These are phyloP conservation scores for Andinoacara biseriatus DNA, from an alignment of 2,113 vertebrate species.

Conservation along the genomic window DNA sequence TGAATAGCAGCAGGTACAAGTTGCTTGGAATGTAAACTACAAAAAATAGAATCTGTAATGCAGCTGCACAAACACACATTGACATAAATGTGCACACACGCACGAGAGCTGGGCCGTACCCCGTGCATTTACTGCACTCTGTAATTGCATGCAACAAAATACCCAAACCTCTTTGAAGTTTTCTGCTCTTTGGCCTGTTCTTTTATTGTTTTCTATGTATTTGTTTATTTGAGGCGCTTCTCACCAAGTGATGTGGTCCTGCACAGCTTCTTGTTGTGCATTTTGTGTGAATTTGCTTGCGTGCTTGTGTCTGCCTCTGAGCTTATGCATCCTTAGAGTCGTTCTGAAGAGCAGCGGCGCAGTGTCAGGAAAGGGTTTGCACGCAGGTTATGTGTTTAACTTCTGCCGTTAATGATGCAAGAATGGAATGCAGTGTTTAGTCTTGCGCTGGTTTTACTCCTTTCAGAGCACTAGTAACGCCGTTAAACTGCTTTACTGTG, in stretches of 20 bases:
- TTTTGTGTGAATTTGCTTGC: not conserved
- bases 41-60: not conserved
- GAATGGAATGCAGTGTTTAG: not conserved
- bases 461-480: too few relatives aligned
- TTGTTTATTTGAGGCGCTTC: conserved; percentile 41
- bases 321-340: rapidly evolving
- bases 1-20: not conserved
- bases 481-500: not conserved
- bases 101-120: not conserved
- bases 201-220: conserved; percentile 16
- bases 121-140: conserved; percentile 49
- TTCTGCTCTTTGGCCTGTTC: conserved; percentile 29
- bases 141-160: conserved; percentile 55
- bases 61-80: conserved; percentile 2
- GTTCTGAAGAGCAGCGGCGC: not conserved
- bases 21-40: conserved; percentile 11
- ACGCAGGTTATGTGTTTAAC: not conserved
- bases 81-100: conserved; percentile 10
- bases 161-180: conserved; percentile 53
- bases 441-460: not conserved
- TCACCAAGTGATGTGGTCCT: conserved; percentile 18
- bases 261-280: conserved; percentile 5
- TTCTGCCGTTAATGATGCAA: not conserved
- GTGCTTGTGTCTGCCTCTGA: not conserved
- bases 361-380: not conserved